Base-by-base conservation (phyloP, 1,140 invertebrate species). In the Littorina saxatilis region DNA sequence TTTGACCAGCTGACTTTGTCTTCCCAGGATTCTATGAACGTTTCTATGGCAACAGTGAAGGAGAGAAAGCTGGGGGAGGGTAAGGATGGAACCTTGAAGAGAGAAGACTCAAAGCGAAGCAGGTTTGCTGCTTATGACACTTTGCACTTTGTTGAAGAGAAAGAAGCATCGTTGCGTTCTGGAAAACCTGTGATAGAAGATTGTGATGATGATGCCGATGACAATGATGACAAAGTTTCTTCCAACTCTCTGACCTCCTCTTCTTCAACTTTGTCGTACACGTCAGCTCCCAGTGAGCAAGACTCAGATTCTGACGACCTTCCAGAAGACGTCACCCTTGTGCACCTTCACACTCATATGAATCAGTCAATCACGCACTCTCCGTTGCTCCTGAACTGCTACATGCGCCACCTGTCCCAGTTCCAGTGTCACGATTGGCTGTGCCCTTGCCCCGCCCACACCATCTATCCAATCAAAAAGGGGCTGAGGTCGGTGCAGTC, bases 271-370 rank as follows among this genome's bases (percentile, higher is more conserved):
- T 87, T 92, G 3, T 98, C 97, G 0, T 98, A 98, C 87, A 96
- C 97, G 76, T 98, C 97, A 0, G 97, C 97, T n/a, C 97, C 98
- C n/a, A 87, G 85, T 39, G 82, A 84, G 47, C 80, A 79, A 32
- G 84, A 86, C 32, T 72, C 66, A 20, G 78, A 75, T 15, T 81
- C 78, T 29, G 83, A 83, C 7, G 83, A 84, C 11, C 37, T 85
- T 32, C 78, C 84, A 1, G 85, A 87, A 37, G 88, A 91, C 55
- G 83, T 90, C 35, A 87, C 97, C 2, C 92, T 98, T 75, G 96
- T 99, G 0, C 98, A 99, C 94, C 93, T 99, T 9, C 97, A 98
- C 88, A 97, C 97, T 95, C 98, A 99, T 93, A 95, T 98, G 13
- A 98, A 98, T 90, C 96, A 97, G 87, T 96, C 97, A 0, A 99